Evolutionary conservation across 2,888 invertebrate species (phyloP).

Genomic region (Luffia ferchaultella): DNA sequence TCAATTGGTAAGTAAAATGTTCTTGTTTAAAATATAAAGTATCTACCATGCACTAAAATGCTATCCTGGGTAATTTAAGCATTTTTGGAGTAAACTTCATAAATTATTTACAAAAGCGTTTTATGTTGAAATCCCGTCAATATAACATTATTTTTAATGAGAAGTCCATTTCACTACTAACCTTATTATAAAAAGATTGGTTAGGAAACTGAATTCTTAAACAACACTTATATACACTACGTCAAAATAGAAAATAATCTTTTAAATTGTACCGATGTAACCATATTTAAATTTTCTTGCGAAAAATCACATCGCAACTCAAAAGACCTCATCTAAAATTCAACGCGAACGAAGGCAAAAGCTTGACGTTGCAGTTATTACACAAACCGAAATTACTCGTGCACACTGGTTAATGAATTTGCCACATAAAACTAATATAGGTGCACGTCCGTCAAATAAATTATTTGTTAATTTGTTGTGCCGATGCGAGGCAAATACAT

Average conservation of each 20-base stretch:
- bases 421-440: background rate
- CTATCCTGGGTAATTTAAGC: too few species aligned
- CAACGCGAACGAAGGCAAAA: too few species aligned
- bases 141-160: too few species aligned
- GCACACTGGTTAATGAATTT: background rate
- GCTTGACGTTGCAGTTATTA: background rate
- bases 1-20: too few species aligned
- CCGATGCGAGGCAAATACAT: slow-evolving; percentile 1
- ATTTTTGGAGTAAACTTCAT: too few species aligned
- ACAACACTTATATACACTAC: background rate
- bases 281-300: background rate
- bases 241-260: background rate
- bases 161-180: too few species aligned
- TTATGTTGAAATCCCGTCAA: too few species aligned
- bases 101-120: too few species aligned
- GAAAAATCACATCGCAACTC: background rate
- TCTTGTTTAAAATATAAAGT: too few species aligned
- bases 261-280: background rate
- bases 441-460: background rate
- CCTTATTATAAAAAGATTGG: background rate
- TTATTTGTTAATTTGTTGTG: background rate
- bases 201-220: background rate
- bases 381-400: background rate
- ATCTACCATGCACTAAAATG: too few species aligned
- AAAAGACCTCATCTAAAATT: too few species aligned